A percentile compares a stretch with the other conserved stretches of the same genome.
These are phyloP conservation scores for Argyresthia goedartella DNA, from an alignment of 2,888 invertebrate species.

Conservation along the genomic window DNA sequence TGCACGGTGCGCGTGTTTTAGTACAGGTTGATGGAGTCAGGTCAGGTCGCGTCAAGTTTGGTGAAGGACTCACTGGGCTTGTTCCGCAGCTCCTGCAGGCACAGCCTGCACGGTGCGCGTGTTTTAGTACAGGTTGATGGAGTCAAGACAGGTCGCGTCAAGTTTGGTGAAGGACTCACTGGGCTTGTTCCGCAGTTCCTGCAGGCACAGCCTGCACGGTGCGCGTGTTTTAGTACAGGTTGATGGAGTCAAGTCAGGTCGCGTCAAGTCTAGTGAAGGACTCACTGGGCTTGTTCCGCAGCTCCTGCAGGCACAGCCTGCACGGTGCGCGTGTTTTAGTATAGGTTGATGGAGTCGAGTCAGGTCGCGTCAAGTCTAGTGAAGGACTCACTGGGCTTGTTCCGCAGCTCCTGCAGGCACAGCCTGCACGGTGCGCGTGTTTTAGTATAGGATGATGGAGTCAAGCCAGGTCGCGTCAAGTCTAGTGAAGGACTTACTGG, in stretches of 20 bases:
- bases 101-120: too few species aligned
- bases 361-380: slow-evolving; percentile 73
- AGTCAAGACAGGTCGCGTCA: too few species aligned
- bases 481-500: slow-evolving; percentile 49
- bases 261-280: too few species aligned
- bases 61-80: too few species aligned
- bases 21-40: too few species aligned
- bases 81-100: too few species aligned
- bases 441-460: slow-evolving; percentile 96
- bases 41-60: too few species aligned
- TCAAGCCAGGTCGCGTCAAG: too few species aligned
- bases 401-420: slow-evolving; percentile 98
- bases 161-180: slow-evolving; percentile 37
- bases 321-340: slow-evolving; percentile 95
- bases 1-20: too few species aligned
- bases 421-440: slow-evolving; percentile 95
- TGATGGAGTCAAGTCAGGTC: too few species aligned
- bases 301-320: slow-evolving; percentile 97
- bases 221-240: slow-evolving; percentile 97
- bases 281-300: slow-evolving; percentile 90
- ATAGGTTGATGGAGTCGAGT: slow-evolving; percentile 95
- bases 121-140: too few species aligned
- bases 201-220: slow-evolving; percentile 96
- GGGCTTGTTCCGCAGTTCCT: slow-evolving; percentile 96
- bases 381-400: slow-evolving; percentile 77